phyloP scores from a whole-genome alignment of 1,140 invertebrate species.

The Hylaeus anthracinus region DNA sequence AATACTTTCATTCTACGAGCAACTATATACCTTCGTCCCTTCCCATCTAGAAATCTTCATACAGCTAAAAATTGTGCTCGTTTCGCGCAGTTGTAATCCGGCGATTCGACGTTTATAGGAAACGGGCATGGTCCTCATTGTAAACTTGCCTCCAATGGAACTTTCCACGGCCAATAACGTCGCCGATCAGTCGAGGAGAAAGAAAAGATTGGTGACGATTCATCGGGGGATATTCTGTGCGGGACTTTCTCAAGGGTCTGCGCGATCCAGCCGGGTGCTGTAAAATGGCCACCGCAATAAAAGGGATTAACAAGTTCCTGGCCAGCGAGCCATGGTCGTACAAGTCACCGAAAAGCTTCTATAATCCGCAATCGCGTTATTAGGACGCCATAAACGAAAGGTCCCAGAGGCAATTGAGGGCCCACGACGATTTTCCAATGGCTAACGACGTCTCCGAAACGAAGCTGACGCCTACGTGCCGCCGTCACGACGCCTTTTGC shows the following conservation, averaged over 20 bases:
- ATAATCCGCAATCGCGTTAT: slow-evolving; percentile 47
- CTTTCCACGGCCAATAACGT: too few species aligned
- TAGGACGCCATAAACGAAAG: slow-evolving; percentile 36
- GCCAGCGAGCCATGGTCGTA: not conserved
- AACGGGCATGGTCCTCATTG: too few species aligned
- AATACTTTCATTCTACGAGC: too few species aligned
- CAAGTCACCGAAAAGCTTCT: slow-evolving; percentile 27
- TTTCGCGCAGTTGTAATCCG: too few species aligned
- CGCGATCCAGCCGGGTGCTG: not conserved
- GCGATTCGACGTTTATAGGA: too few species aligned
- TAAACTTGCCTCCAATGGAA: too few species aligned
- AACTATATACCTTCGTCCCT: too few species aligned
- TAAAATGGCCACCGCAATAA: slow-evolving; percentile 29
- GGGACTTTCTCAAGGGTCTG: not conserved
- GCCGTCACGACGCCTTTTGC: not conserved
- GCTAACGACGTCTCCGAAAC: not conserved
- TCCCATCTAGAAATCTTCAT: too few species aligned
- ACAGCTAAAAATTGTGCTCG: too few species aligned
- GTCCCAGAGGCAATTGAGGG: too few species aligned
- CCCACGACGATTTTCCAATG: not conserved
- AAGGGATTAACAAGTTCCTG: slow-evolving; percentile 44
- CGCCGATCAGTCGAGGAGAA: not conserved
- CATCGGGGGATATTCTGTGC: not conserved
- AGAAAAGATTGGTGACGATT: not conserved
- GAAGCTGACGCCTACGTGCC: not conserved